Conservation (phyloP, 2,797 vertebrate genomes). For the Chrysolophus pictus region DNA sequence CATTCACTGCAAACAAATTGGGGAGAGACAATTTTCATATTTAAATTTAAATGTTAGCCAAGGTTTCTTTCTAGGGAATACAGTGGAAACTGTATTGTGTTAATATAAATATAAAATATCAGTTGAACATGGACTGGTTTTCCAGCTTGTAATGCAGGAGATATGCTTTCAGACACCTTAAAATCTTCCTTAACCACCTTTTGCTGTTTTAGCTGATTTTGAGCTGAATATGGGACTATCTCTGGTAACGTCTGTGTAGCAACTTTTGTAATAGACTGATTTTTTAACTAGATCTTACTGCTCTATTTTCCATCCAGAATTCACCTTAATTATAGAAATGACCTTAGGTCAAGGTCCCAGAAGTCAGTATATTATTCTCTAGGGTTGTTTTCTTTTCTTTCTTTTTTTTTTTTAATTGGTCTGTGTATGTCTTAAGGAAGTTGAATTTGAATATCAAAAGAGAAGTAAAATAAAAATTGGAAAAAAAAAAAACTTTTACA, state of each 20-base stretch:
- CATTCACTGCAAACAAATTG: neutral
- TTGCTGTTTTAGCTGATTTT: conserved; percentile 1
- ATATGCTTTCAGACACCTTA: neutral
- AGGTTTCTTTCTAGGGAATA: neutral
- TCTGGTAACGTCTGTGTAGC: neutral
- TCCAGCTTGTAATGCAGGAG: neutral
- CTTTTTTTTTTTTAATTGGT: neutral
- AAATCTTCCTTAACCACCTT: neutral
- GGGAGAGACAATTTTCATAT: neutral
- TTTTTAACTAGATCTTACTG: neutral
- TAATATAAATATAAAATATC: neutral
- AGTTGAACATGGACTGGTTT: neutral
- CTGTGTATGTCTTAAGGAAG: neutral
- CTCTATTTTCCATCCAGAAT: neutral
- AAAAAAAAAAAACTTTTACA: neutral
- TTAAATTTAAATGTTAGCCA: neutral
- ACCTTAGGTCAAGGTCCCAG: neutral
- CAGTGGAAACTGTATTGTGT: neutral
- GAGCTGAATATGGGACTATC: neutral
- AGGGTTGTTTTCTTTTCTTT: neutral
- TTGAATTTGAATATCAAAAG: neutral
- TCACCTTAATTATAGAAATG: neutral
- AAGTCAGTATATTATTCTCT: neutral
- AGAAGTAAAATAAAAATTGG: neutral
- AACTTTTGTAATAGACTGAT: neutral